Conservation (phyloP, 1,140 invertebrate genomes). For the Panagrolaimus sp. region DNA sequence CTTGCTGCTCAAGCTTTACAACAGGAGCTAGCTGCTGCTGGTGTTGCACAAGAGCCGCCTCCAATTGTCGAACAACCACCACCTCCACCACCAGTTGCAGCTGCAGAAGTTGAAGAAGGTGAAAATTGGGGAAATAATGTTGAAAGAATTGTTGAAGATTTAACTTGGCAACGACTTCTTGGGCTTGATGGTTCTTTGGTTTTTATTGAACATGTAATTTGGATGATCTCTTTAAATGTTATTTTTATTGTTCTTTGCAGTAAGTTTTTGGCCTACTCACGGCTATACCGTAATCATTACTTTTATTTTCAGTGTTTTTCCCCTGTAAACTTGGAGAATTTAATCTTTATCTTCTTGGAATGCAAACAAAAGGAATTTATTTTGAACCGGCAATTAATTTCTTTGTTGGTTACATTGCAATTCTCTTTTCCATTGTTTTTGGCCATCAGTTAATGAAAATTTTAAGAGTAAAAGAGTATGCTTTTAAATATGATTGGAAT, state of each 20-base stretch:
- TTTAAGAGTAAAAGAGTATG: slow-evolving; percentile 69
- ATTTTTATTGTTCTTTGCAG: slow-evolving; percentile 79
- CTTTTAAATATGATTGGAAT: neutral
- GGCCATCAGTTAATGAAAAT: slow-evolving; percentile 70
- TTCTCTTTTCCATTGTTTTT: slow-evolving; percentile 75
- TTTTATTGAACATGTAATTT: slow-evolving; percentile 96
- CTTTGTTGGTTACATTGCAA: slow-evolving; percentile 76
- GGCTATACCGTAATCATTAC: neutral
- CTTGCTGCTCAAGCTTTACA: neutral
- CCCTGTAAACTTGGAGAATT: slow-evolving; percentile 89
- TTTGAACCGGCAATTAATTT: slow-evolving; percentile 69
- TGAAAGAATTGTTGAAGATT: slow-evolving; percentile 90
- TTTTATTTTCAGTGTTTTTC: slow-evolving; percentile 76
- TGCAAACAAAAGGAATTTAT: slow-evolving; percentile 65
- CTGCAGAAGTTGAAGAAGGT: slow-evolving; percentile 29
- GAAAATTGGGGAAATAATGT: slow-evolving; percentile 67
- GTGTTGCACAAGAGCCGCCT: too few relatives aligned
- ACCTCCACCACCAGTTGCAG: slow-evolving; percentile 21
- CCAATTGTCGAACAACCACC: neutral
- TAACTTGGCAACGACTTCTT: slow-evolving; percentile 91
- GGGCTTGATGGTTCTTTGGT: slow-evolving; percentile 92
- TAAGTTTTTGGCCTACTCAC: slow-evolving; percentile 25
- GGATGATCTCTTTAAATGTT: slow-evolving; percentile 93
- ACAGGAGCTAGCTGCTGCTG: neutral
- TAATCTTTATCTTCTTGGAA: slow-evolving; percentile 70